Evolutionary conservation across 2,888 invertebrate genomes (phyloP), one percentile per base, ranked within the genome.

Genomic region (Tethea ocularis): DNA sequence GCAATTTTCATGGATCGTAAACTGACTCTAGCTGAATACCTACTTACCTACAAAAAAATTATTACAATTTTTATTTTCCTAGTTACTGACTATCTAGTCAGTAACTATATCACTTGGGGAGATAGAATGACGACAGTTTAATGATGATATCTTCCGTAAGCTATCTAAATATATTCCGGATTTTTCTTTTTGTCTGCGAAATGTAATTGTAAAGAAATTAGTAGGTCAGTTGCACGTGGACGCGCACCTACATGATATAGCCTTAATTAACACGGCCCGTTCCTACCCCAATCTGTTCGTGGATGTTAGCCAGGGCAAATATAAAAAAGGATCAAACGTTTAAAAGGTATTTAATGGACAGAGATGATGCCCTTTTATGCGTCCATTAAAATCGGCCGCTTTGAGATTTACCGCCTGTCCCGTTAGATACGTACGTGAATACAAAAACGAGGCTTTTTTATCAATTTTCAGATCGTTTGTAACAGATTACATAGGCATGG

Each of bases 261-360:
- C 80, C 75, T 86, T 90, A 89, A 92, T 92, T 89, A 91, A 83
- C 85, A 79, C 74, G 78, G 74, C 71, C 77, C 77, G 71, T 69
- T 71, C 62, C 65, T 65, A 73, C 71, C 78, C 83, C 83, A 86
- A 89, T 89, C 86, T 85, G 87, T 77, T 82, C 84, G 83, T 79
- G 80, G 87, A 87, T 89, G 85, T 89, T 87, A 86, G 82, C 85
- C 64, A 87, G 74, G 74, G 87, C 83, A 90, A 91, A 92, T 88
- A 88, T 85, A 90, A 91, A 92, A 90, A 91, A 88, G 91, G 93
- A 93, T 93, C 93, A 92, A 93, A 92, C 91, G 88, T 88, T 92
- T 92, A 89, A 90, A 92, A 91, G 87, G 88, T 91, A 91, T 92
- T 90, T 91, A 91, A 92, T 92, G 91, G 90, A 91, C 86, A 87